phyloP scores from a whole-genome alignment of 1,140 invertebrate species.

The Drosophila arizonae region DNA sequence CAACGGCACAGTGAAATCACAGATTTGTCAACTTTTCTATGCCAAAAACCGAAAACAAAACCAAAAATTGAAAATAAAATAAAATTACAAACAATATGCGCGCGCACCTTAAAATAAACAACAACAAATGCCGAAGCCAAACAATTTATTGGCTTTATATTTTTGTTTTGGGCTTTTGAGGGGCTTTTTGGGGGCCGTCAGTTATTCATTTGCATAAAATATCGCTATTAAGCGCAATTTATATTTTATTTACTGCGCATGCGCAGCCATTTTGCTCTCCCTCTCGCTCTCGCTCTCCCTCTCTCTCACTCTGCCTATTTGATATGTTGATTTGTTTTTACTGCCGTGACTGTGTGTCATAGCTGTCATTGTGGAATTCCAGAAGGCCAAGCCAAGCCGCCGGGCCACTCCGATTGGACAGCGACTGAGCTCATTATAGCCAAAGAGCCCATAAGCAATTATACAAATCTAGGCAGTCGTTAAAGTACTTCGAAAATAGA shows the following conservation, averaged over 20 bases:
- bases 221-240: slow-evolving; percentile 73
- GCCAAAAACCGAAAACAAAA: slow-evolving; percentile 37
- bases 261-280: slow-evolving; percentile 63
- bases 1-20: slow-evolving; percentile 59
- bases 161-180: background rate
- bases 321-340: slow-evolving; percentile 18
- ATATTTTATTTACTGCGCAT: slow-evolving; percentile 74
- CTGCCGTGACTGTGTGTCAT: slow-evolving; percentile 32
- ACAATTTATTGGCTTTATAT: slow-evolving; percentile 1
- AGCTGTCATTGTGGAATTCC: slow-evolving; percentile 33
- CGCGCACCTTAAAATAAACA: slow-evolving; percentile 61
- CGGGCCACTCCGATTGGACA: background rate
- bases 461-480: background rate
- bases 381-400: slow-evolving; percentile 38
- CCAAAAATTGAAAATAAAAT: background rate
- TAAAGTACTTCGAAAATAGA: too few species aligned
- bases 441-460: background rate
- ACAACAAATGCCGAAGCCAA: background rate
- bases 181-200: slow-evolving; percentile 30
- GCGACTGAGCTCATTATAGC: background rate
- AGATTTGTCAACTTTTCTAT: slow-evolving; percentile 60
- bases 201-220: slow-evolving; percentile 71
- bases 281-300: background rate
- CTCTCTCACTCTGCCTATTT: background rate
- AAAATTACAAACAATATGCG: slow-evolving; percentile 41